phyloP scores from a whole-genome alignment of 2,888 invertebrate species.

The Mythimna vitellina region DNA sequence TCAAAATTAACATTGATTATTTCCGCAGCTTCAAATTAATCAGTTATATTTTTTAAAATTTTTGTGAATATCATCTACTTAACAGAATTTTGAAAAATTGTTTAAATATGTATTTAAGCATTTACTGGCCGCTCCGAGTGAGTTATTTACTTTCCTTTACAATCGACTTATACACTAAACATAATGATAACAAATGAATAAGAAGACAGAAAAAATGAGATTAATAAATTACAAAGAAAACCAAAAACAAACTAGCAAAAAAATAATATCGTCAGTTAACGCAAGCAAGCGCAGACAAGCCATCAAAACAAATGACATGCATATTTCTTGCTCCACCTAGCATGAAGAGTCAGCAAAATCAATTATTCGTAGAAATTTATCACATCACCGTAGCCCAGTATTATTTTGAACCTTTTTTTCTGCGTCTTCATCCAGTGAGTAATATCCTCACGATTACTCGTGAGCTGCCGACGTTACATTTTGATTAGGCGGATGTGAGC shows the following conservation, averaged over 20 bases:
- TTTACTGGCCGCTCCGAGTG: too few relatives aligned
- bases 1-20: too few relatives aligned
- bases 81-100: too few relatives aligned
- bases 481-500: slow-evolving; percentile 30
- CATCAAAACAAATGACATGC: slow-evolving; percentile 2
- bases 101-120: too few relatives aligned
- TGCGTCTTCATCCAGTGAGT: slow-evolving; percentile 22
- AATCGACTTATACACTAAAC: too few relatives aligned
- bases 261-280: not conserved
- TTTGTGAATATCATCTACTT: too few relatives aligned
- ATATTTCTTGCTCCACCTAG: not conserved
- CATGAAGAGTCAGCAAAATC: slow-evolving; percentile 2
- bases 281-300: not conserved
- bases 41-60: too few relatives aligned
- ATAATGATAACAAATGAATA: too few relatives aligned
- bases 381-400: not conserved
- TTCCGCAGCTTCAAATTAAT: too few relatives aligned
- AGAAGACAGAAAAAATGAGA: too few relatives aligned
- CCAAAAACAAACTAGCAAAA: not conserved
- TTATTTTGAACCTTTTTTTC: slow-evolving; percentile 8
- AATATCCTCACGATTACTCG: slow-evolving; percentile 28
- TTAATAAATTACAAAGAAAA: too few relatives aligned
- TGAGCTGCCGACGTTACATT: slow-evolving; percentile 18
- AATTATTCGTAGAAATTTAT: slow-evolving; percentile 15
- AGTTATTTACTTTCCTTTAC: too few relatives aligned